Evolutionary conservation across 2,113 vertebrate genomes (phyloP).

Genomic region (Phrynocephalus versicolor): DNA sequence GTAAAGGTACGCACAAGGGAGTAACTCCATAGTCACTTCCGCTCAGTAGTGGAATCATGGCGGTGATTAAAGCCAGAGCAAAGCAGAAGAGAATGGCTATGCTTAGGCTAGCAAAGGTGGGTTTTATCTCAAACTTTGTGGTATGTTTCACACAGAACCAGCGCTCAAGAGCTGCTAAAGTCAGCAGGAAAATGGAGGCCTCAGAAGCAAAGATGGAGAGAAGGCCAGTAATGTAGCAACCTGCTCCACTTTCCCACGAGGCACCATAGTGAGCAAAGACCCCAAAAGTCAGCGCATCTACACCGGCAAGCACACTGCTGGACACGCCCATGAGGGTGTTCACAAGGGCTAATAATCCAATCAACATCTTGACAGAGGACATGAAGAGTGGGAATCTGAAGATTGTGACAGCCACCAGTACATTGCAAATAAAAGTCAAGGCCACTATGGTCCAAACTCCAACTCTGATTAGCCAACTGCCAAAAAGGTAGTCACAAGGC

Average conservation of each 20-base stretch:
- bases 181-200: slow-evolving; percentile 88
- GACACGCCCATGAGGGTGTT: slow-evolving; percentile 86
- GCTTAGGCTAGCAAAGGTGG: slow-evolving; percentile 65
- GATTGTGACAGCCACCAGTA: slow-evolving; percentile 80
- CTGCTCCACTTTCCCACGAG: slow-evolving; percentile 86
- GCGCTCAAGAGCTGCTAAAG: slow-evolving; percentile 85
- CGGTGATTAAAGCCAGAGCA: slow-evolving; percentile 76
- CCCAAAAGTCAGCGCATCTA: slow-evolving; percentile 88
- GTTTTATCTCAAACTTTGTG: slow-evolving; percentile 73
- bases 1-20: slow-evolving; percentile 86
- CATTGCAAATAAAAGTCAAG: slow-evolving; percentile 85
- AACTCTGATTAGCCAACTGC: slow-evolving; percentile 89
- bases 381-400: slow-evolving; percentile 79
- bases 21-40: slow-evolving; percentile 78
- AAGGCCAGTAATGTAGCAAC: slow-evolving; percentile 85
- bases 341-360: slow-evolving; percentile 84
- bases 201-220: slow-evolving; percentile 88
- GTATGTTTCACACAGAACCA: slow-evolving; percentile 73
- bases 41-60: slow-evolving; percentile 80
- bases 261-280: slow-evolving; percentile 87
- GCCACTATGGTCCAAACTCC: slow-evolving; percentile 88
- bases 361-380: slow-evolving; percentile 82
- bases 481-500: slow-evolving; percentile 89
- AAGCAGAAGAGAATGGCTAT: slow-evolving; percentile 71
- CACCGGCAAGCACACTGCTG: slow-evolving; percentile 80